Percentiles rank a stretch among this genome's conserved stretches.
Conservation (phyloP, 2,113 vertebrate species). For the Lophura nycthemera region DNA sequence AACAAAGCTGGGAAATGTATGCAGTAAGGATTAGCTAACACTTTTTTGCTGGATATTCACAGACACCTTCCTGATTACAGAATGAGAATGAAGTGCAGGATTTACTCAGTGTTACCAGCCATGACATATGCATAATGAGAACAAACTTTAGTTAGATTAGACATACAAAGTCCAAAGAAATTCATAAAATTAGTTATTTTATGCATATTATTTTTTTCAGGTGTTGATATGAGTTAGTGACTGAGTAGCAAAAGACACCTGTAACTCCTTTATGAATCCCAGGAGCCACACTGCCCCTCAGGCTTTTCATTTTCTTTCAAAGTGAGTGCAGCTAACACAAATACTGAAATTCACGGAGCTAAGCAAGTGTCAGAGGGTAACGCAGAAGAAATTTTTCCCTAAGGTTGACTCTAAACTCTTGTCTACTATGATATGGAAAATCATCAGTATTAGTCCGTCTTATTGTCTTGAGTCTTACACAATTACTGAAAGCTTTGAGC, state of each 20-base stretch:
- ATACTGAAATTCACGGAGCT: neutral
- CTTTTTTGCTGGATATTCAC: rapidly evolving
- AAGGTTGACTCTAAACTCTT: neutral
- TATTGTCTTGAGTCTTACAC: neutral
- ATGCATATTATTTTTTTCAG: neutral
- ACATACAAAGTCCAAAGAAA: neutral
- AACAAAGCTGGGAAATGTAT: neutral
- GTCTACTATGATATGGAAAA: neutral
- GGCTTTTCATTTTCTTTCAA: neutral
- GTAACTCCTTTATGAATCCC: neutral
- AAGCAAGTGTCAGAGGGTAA: neutral
- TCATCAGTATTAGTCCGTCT: neutral
- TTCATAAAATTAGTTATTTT: neutral
- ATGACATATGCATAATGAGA: neutral
- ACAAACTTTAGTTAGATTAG: neutral
- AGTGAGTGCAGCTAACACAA: neutral
- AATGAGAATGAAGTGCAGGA: rapidly evolving
- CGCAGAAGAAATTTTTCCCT: neutral
- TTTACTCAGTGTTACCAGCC: neutral
- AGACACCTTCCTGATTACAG: neutral
- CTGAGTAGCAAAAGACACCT: neutral
- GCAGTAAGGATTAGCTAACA: no score
- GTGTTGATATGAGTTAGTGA: neutral
- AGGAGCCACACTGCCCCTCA: neutral
- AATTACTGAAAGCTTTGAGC: neutral